Base-by-base conservation (phyloP, 53 echinoderm and acorn worm genomes). In the Temnopleurus reevesii region DNA sequence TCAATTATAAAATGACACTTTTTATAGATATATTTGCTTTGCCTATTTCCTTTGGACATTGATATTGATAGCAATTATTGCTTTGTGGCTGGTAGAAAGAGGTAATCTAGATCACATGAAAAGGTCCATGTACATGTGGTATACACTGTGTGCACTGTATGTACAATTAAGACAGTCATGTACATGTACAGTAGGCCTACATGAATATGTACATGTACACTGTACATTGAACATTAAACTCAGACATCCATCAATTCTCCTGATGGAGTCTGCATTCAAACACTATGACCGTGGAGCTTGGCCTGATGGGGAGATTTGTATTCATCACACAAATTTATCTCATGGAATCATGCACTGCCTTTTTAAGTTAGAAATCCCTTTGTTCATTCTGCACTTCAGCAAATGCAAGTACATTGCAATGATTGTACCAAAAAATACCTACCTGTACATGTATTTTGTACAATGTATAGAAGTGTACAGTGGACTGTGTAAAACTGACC, bases 321-420 rank as follows among this genome's bases (percentile, higher is more conserved):
- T 41, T 71, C 41, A 71, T 36, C 71, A 21, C 71, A 71, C 71
- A 71, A 71, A 71, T 71, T 41, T 71, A 71, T 17, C n/a, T n/a
- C n/a, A 41, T 41, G 63, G 63, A 63, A 63, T 63, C 30, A 17
- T 63, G 34, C 33, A 63, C 63, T 33, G 63, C 63, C 12, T 63
- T 63, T 63, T n/a, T n/a, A n/a, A n/a, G 23, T 71, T 41, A 71
- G 43, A 23, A 71, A 71, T 71, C 71, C 41, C 38, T 23, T 41
- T n/a, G n/a, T 71, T 23, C 71, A n/a, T 71, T 71, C 41, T 71
- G 23, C 41, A 2, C 71, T 71, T 41, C 30, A 71, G n/a, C 71
- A 38, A 71, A 38, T 41, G 71, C 36, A 27, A 7, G 71, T 26
- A 41, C n/a, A n/a, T n/a, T 71, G 71, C 38, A 71, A 63, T 6